Evolutionary conservation across 2,888 invertebrate species (phyloP).

Genomic region (Rhorus exstirpatorius): DNA sequence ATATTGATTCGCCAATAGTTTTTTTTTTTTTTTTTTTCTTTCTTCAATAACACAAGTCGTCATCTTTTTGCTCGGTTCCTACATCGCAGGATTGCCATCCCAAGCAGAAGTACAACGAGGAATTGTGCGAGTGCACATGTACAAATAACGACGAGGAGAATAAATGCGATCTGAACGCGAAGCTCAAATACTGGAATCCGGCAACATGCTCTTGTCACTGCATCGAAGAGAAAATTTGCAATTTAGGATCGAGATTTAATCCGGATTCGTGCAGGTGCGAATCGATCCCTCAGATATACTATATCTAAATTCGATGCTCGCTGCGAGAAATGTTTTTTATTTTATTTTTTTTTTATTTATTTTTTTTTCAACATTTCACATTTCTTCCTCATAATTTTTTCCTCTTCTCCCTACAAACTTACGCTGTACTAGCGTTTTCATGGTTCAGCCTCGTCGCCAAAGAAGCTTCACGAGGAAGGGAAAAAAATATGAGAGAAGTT

Average conservation of each 20-base stretch:
- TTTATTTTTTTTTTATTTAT: background rate
- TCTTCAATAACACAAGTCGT: constrained; percentile 22
- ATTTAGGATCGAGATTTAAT: constrained; percentile 89
- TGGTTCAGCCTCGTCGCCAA: too few relatives aligned
- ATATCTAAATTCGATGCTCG: background rate
- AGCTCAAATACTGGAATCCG: constrained; percentile 89
- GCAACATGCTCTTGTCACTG: constrained; percentile 89
- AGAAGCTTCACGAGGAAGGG: too few relatives aligned
- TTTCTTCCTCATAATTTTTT: background rate
- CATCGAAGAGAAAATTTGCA: constrained; percentile 87
- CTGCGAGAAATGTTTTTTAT: background rate
- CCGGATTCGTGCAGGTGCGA: constrained; percentile 87
- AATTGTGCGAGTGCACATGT: constrained; percentile 89
- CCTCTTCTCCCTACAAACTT: too few relatives aligned
- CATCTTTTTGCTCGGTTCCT: constrained; percentile 35
- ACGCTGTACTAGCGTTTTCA: too few relatives aligned
- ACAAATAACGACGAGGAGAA: constrained; percentile 88
- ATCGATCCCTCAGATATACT: constrained; percentile 8
- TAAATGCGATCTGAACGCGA: constrained; percentile 87
- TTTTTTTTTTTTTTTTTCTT: background rate
- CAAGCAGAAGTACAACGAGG: constrained; percentile 88
- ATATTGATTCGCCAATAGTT: too few relatives aligned
- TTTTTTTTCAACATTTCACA: background rate
- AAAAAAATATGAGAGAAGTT: too few relatives aligned
- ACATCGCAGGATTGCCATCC: constrained; percentile 87